These are phyloP conservation scores for Dolichallabes microphthalmus DNA, from an alignment of 2,113 vertebrate genomes.

Conservation along the genomic window DNA sequence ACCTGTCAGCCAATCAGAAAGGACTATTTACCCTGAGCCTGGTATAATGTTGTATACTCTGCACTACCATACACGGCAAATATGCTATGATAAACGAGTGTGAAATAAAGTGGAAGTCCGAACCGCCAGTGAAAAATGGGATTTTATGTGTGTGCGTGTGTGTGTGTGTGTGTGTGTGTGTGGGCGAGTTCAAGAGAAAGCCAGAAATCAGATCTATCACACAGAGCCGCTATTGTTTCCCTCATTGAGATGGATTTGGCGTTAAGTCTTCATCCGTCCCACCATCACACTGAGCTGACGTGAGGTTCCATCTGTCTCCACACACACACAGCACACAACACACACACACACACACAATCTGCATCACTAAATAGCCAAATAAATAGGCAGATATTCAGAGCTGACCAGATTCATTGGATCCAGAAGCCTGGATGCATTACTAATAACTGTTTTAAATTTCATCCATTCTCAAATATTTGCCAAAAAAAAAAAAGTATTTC, in stretches of 20 bases:
- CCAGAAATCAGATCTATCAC: constrained; percentile 27
- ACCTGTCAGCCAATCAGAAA: neutral
- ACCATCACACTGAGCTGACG: constrained; percentile 37
- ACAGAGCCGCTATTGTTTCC: constrained; percentile 34
- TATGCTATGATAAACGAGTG: constrained; percentile 2
- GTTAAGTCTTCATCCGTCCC: constrained; percentile 39
- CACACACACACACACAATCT: constrained; percentile 20
- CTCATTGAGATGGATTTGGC: constrained; percentile 40
- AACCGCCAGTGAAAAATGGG: neutral
- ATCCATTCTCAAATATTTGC: neutral
- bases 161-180: constrained; percentile 38
- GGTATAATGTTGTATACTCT: too few relatives aligned
- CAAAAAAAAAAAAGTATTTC: neutral
- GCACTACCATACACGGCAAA: neutral
- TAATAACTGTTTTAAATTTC: neutral
- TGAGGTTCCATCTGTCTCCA: constrained; percentile 29
- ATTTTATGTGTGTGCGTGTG: constrained; percentile 13
- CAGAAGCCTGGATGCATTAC: neutral
- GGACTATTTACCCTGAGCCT: neutral
- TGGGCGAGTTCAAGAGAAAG: constrained; percentile 18
- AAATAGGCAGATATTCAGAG: constrained; percentile 1
- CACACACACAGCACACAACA: constrained; percentile 31
- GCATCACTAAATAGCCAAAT: constrained; percentile 23
- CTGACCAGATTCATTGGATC: neutral
- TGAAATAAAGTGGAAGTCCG: constrained; percentile 24